Percentiles rank a stretch among this genome's conserved stretches.
phyloP scores from a whole-genome alignment of 2,113 vertebrate genomes.

The Cyanoderma ruficeps region DNA sequence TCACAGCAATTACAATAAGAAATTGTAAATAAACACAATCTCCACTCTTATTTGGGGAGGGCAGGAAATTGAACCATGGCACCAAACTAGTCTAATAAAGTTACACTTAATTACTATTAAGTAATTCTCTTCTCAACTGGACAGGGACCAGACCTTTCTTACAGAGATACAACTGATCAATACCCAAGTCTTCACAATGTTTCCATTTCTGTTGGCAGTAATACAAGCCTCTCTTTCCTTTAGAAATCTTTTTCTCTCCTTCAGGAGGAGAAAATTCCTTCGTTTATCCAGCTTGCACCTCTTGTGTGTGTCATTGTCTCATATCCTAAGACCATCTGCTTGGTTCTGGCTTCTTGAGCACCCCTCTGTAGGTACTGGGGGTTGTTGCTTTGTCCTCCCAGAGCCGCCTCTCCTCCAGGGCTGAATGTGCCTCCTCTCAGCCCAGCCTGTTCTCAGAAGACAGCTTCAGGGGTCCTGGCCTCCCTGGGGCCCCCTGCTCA shows the following conservation, averaged over 20 bases:
- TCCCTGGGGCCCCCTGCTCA: neutral
- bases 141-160: neutral
- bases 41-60: neutral
- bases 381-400: neutral
- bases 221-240: neutral
- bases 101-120: neutral
- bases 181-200: neutral
- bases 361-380: neutral
- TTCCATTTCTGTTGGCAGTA: neutral
- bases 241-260: neutral
- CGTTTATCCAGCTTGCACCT: neutral
- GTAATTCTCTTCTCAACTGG: neutral
- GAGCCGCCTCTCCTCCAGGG: neutral
- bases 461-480: neutral
- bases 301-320: neutral
- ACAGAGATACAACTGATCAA: neutral
- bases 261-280: neutral
- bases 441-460: neutral
- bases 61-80: neutral
- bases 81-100: neutral
- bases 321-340: neutral
- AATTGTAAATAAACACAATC: neutral
- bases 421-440: neutral
- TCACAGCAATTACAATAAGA: neutral
- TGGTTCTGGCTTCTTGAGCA: neutral